Base-by-base conservation (phyloP, 2,888 invertebrate species). In the Dysmachus trigonus region DNA sequence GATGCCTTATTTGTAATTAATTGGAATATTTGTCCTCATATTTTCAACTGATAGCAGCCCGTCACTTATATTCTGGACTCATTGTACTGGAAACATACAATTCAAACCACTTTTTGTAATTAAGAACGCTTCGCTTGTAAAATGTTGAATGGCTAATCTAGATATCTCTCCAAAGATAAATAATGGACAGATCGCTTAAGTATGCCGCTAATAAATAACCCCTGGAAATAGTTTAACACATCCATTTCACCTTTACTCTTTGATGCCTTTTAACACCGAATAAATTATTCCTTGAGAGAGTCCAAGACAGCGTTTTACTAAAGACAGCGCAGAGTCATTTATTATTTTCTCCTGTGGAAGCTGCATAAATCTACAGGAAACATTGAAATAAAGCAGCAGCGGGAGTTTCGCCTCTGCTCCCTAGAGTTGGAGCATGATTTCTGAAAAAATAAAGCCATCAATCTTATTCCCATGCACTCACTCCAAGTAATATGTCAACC, bases 401-500 rank as follows among this genome's bases (percentile, higher is more conserved):
- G 22, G 8, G 18, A 62, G 62, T n/a, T n/a, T n/a, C n/a, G n/a
- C n/a, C n/a, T n/a, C n/a, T 2, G 5, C 47, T n/a, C 15, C n/a
- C 47, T 15, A 18, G 47, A 47, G 47, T 18, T 76, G 41, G 38
- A 76, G 76, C 76, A 77, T 77, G 47, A 77, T 77, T 77, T 77
- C 13, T 30, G 47, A 77, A 47, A 76, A 47, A 77, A 77, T 47
- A 77, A 47, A 77, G 47, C 47, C 77, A 77, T 77, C 77, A 77
- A 77, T 77, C 77, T 77, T 47, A 41, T 27, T 77, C 62, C 77
- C 51, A 77, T 77, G 77, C 77, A 76, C 76, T 76, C 77, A 76
- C 41, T 41, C 77, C 47, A 77, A 77, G 77, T 77, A 77, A 77
- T 77, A 77, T 77, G 77, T 77, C 77, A 77, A 77, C 77, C 47